A percentile compares a stretch with the other conserved stretches of the same genome.
phyloP scores from a whole-genome alignment of 2,888 invertebrate species.

The Horisme vitalbata region DNA sequence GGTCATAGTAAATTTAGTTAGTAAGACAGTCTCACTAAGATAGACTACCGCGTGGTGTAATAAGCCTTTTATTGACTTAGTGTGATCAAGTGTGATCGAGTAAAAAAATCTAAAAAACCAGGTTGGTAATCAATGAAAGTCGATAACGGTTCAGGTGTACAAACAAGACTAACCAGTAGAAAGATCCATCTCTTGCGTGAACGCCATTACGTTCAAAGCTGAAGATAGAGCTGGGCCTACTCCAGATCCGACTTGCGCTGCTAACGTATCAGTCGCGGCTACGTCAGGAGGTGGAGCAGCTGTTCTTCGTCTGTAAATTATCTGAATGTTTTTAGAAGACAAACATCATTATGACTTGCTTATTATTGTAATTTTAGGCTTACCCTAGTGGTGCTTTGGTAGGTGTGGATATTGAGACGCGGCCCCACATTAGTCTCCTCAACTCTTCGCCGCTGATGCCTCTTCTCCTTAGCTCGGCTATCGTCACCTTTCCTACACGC shows the following conservation, averaged over 20 bases:
- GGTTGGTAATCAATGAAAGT: background rate
- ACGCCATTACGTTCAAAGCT: conserved; percentile 92
- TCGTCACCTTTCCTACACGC: conserved; percentile 94
- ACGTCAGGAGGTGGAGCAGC: conserved; percentile 68
- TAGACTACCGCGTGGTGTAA: too few relatives aligned
- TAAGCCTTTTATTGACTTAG: too few relatives aligned
- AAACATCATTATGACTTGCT: too few relatives aligned
- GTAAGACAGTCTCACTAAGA: too few relatives aligned
- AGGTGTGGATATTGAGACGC: conserved; percentile 93
- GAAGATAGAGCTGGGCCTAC: conserved; percentile 85
- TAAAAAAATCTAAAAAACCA: too few relatives aligned
- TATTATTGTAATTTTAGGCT: conserved; percentile 29
- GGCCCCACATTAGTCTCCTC: conserved; percentile 94
- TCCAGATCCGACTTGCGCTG: conserved; percentile 68
- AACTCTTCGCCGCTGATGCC: conserved; percentile 94
- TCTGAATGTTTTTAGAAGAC: too few relatives aligned
- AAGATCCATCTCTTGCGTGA: conserved; percentile 87
- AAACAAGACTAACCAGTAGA: conserved; percentile 40
- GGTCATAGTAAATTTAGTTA: too few relatives aligned
- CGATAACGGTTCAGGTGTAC: background rate
- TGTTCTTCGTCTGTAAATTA: conserved; percentile 43
- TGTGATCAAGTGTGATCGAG: too few relatives aligned
- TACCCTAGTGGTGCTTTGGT: conserved; percentile 82
- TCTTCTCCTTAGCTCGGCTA: conserved; percentile 90
- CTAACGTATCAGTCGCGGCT: conserved; percentile 46